Evolutionary conservation across 2,113 vertebrate species (phyloP), one percentile per base, ranked within the genome.

Genomic region (Bungarus multicinctus): DNA sequence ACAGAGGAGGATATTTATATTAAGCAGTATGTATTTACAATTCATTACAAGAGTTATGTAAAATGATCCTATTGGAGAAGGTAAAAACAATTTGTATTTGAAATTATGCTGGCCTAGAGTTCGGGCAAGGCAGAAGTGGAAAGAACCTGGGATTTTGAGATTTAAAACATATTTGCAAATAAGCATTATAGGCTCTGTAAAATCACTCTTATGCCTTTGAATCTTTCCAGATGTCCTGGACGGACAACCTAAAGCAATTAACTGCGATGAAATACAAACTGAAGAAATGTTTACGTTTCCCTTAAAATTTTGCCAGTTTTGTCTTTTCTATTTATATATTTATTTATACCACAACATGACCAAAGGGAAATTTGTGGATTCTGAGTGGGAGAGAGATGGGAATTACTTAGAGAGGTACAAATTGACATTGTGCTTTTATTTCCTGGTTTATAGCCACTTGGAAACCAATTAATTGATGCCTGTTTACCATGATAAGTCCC

Each of bases 291-390:
- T 58, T n/a, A 39, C 18, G 3, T 53, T 20, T 25, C n/a, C 34
- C 58, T 92, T 88, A 53, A 74, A 54, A 55, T 64, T 89, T 90
- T 18, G 22, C 87, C 87, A 85, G 18, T 22, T 85, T 52, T n/a
- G 87, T 47, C 45, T 45, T 45, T 90, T 69, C 30, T 34, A 27
- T 60, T 86, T 86, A 10, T 54, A 92, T n/a, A 34, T 43, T 74
- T 53, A 74, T 55, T 92, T 9, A 14, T 45, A 64, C 88, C 74
- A 86, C 88, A 86, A 86, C 88, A 60, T n/a, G 20, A 90, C 69
- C 69, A 85, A 90, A 85, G 53, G 43, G 57, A 74, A 93, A 60
- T 90, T 58, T 93, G 92, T 90, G 88, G 92, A 60, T 90, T 93
- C 60, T 55, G 11, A 39, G 12, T 52, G 43, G 54, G 89, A 86